These are phyloP conservation scores for Chrysolina haemoptera DNA, from an alignment of 2,888 invertebrate genomes.

Conservation along the genomic window DNA sequence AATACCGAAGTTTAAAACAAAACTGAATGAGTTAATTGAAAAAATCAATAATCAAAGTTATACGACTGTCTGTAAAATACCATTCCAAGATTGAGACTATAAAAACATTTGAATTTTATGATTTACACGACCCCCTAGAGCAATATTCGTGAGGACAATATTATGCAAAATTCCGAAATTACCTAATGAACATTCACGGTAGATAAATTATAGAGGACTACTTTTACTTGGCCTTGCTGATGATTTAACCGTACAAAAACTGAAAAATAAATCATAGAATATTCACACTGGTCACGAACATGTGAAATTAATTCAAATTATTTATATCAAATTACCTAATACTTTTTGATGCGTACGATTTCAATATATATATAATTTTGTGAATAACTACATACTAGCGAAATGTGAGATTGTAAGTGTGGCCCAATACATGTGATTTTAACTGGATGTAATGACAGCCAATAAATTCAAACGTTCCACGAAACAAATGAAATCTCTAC, in stretches of 20 bases:
- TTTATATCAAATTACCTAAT: neutral
- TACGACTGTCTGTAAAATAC: too few relatives aligned
- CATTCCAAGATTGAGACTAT: too few relatives aligned
- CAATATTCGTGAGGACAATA: neutral
- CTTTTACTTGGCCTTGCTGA: conserved; percentile 18
- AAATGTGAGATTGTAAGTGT: too few relatives aligned
- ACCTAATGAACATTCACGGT: neutral
- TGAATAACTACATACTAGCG: too few relatives aligned
- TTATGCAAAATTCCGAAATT: neutral
- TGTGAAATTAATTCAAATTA: neutral
- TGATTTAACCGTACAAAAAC: neutral
- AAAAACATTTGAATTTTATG: too few relatives aligned
- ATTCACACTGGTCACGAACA: neutral
- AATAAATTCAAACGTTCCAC: too few relatives aligned
- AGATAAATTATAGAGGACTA: neutral
- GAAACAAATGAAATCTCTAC: neutral
- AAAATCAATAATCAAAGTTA: too few relatives aligned
- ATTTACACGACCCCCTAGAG: neutral
- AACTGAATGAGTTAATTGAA: too few relatives aligned
- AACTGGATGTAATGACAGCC: too few relatives aligned
- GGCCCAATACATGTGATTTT: too few relatives aligned
- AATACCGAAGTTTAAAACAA: too few relatives aligned
- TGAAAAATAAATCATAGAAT: neutral
- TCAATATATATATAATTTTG: neutral
- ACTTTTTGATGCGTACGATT: neutral